Evolutionary conservation across 2,113 vertebrate species (phyloP).

Genomic region (Mohoua ochrocephala): DNA sequence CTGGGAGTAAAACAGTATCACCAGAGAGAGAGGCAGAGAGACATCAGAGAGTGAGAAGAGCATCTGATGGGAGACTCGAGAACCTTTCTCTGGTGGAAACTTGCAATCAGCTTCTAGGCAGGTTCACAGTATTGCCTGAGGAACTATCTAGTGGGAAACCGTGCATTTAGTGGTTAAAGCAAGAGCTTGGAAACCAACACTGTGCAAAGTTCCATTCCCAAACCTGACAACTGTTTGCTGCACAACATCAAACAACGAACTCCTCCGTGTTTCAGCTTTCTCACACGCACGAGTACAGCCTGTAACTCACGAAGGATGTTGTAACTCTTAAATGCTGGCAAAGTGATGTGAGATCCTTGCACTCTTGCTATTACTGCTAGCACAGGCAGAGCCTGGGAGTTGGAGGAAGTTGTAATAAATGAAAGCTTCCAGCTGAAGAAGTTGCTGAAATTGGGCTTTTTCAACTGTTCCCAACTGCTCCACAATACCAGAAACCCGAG

Average conservation of each 20-base stretch:
- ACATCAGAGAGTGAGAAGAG: background rate
- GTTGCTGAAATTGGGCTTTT: background rate
- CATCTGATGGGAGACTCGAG: background rate
- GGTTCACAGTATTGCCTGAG: background rate
- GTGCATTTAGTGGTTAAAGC: background rate
- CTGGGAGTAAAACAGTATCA: background rate
- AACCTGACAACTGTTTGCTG: background rate
- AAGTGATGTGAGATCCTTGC: background rate
- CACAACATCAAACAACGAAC: background rate
- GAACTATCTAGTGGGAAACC: background rate
- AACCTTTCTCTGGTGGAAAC: background rate
- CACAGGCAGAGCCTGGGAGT: fast-evolving
- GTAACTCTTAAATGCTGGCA: background rate
- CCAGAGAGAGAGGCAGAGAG: background rate
- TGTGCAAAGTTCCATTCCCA: background rate
- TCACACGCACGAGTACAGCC: background rate
- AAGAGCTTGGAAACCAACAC: background rate
- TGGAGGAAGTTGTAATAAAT: background rate
- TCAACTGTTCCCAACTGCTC: background rate
- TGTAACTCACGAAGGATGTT: background rate
- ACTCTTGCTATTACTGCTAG: background rate
- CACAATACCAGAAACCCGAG: background rate
- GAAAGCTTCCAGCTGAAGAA: too few species aligned
- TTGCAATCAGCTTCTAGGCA: background rate
- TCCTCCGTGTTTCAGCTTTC: background rate